Percentiles rank a stretch among this genome's conserved stretches.
These are phyloP conservation scores for Arbacia lixula DNA, from an alignment of 53 echinoderm and acorn worm genomes.

Conservation along the genomic window DNA sequence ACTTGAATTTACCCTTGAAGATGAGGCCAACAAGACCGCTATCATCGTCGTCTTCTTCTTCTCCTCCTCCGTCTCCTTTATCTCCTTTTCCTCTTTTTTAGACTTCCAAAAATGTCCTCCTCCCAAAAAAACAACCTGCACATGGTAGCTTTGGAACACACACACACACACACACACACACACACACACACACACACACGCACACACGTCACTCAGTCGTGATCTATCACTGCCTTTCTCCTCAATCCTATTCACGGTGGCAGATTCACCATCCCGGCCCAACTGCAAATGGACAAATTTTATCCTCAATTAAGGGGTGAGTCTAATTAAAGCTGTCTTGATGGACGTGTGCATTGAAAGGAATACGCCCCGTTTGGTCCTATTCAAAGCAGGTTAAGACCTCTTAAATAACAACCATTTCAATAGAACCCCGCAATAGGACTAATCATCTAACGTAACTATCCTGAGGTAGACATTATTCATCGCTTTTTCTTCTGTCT, in stretches of 20 bases:
- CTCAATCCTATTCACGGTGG: slow-evolving; percentile 6
- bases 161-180: too few relatives aligned
- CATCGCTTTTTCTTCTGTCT: too few relatives aligned
- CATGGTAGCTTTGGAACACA: too few relatives aligned
- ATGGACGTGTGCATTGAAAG: slow-evolving; percentile 4
- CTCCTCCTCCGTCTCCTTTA: too few relatives aligned
- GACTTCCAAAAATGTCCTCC: too few relatives aligned
- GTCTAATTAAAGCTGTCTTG: slow-evolving; percentile 38
- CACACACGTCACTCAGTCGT: slow-evolving; percentile 20
- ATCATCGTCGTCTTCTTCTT: too few relatives aligned
- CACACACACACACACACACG: too few relatives aligned
- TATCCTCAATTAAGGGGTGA: slow-evolving; percentile 35
- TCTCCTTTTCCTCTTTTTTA: too few relatives aligned
- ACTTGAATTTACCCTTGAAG: too few relatives aligned
- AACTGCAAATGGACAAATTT: slow-evolving; percentile 40
- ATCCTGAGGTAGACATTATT: too few relatives aligned
- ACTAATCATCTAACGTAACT: slow-evolving; percentile 34
- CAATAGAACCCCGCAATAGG: slow-evolving; percentile 15
- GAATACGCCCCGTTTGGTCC: neutral
- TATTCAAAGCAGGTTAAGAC: neutral
- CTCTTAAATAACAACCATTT: neutral
- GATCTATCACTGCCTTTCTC: slow-evolving; percentile 35
- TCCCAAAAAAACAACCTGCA: too few relatives aligned
- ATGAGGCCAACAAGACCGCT: too few relatives aligned
- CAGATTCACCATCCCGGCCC: neutral